Percentiles rank a stretch among this genome's conserved stretches.
Conservation (phyloP, 2,113 vertebrate genomes). For the Ochotona curzoniae region DNA sequence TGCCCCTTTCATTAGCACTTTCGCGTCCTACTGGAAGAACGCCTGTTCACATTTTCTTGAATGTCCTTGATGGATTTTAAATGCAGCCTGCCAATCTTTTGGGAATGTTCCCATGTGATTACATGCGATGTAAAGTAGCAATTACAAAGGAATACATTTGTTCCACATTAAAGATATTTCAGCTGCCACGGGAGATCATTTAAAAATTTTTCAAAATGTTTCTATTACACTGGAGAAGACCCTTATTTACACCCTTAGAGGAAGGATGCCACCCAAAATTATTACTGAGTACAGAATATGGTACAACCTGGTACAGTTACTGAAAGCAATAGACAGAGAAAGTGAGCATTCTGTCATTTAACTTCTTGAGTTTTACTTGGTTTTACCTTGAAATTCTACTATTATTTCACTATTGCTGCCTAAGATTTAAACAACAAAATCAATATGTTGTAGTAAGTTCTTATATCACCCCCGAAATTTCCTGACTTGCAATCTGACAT, state of each 20-base stretch:
- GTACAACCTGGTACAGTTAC: background rate
- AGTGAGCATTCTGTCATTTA: background rate
- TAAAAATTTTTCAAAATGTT: constrained; percentile 53
- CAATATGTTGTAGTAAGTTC: background rate
- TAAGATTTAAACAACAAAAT: background rate
- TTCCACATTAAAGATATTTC: constrained; percentile 57
- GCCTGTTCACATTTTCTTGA: constrained; percentile 49
- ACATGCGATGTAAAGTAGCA: constrained; percentile 54
- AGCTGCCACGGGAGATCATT: constrained; percentile 54
- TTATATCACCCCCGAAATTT: background rate
- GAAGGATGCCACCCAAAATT: background rate
- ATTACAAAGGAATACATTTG: constrained; percentile 73
- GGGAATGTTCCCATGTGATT: constrained; percentile 56
- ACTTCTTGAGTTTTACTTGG: constrained; percentile 22
- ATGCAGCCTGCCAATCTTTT: constrained; percentile 40
- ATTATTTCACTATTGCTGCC: background rate
- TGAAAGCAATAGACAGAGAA: background rate
- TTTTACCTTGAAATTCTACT: background rate
- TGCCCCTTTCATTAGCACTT: background rate
- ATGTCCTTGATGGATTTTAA: constrained; percentile 51
- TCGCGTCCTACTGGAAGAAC: constrained; percentile 8
- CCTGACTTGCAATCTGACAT: background rate
- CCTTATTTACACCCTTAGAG: background rate
- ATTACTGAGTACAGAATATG: background rate
- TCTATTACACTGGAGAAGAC: constrained; percentile 18